phyloP scores from a whole-genome alignment of 2,888 invertebrate genomes.

The Leucoma salicis region DNA sequence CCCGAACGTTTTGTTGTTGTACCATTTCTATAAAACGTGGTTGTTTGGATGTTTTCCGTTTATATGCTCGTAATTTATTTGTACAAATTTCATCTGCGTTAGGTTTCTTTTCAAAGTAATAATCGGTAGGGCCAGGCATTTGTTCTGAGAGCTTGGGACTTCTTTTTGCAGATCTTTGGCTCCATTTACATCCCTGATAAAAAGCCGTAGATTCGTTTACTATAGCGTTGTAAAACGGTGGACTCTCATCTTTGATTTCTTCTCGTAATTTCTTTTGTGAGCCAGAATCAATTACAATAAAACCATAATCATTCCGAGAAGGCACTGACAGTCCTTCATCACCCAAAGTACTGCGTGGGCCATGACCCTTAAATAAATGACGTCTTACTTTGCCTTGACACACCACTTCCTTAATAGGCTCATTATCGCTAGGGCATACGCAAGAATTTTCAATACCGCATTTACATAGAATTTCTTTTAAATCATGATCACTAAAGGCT shows the following conservation, averaged over 20 bases:
- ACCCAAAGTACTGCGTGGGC: conserved; percentile 30
- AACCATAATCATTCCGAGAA: conserved; percentile 45
- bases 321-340: conserved; percentile 43
- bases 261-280: conserved; percentile 17
- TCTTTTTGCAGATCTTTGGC: conserved; percentile 50
- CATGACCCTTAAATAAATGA: conserved; percentile 52
- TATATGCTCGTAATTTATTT: conserved; percentile 52
- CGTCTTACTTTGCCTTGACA: conserved; percentile 53
- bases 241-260: conserved; percentile 27
- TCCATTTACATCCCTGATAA: conserved; percentile 73
- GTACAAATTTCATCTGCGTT: conserved; percentile 42
- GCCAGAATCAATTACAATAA: conserved; percentile 35
- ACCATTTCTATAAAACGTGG: conserved; percentile 62
- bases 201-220: conserved; percentile 53
- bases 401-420: conserved; percentile 25
- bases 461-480: conserved; percentile 55
- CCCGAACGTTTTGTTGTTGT: conserved; percentile 49
- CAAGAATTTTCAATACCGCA: conserved; percentile 54
- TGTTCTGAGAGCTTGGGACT: conserved; percentile 23
- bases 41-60: conserved; percentile 57
- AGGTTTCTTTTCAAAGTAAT: conserved; percentile 39
- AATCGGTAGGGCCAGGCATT: conserved; percentile 62
- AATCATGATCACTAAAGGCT: conserved; percentile 51
- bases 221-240: conserved; percentile 55
- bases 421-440: conserved; percentile 45